A percentile compares a stretch with the other conserved stretches of the same genome.
phyloP scores from a whole-genome alignment of 2,888 invertebrate genomes.

The Lithophane socia region DNA sequence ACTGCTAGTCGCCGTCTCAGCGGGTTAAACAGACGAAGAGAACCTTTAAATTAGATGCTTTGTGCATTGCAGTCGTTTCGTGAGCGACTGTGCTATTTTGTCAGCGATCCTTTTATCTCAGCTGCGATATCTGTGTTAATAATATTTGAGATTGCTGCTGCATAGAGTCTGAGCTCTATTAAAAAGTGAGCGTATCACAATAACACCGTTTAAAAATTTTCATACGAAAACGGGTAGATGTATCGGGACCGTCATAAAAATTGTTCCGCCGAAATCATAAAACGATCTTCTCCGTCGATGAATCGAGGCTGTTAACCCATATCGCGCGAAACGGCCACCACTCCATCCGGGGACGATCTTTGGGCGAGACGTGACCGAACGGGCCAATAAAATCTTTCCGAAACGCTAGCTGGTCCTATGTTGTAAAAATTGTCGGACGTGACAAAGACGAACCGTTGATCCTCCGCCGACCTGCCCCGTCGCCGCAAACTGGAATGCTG shows the following conservation, averaged over 20 bases:
- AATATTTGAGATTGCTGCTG: conserved; percentile 28
- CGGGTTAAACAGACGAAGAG: conserved; percentile 77
- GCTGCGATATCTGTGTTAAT: conserved; percentile 47
- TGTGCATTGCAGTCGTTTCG: conserved; percentile 72
- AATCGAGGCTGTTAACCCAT: conserved; percentile 83
- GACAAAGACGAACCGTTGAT: conserved; percentile 72
- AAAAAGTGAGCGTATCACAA: conserved; percentile 34
- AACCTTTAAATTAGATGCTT: conserved; percentile 79
- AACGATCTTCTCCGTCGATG: conserved; percentile 83
- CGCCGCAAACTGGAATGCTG: conserved; percentile 62
- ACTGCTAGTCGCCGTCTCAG: conserved; percentile 79
- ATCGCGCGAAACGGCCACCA: conserved; percentile 80
- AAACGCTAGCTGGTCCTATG: conserved; percentile 74
- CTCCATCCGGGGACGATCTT: conserved; percentile 82
- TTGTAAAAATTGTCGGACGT: conserved; percentile 83
- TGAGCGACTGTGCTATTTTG: conserved; percentile 61
- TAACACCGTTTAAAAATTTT: conserved; percentile 52
- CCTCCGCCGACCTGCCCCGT: conserved; percentile 60
- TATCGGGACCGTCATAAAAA: conserved; percentile 74
- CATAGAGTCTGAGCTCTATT: conserved; percentile 16
- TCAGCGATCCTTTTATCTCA: conserved; percentile 60
- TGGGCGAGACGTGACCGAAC: conserved; percentile 84
- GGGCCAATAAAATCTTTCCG: conserved; percentile 84
- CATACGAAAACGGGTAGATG: conserved; percentile 58
- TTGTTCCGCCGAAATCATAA: conserved; percentile 81